Evolutionary conservation across 2,888 invertebrate genomes (phyloP), one percentile per base, ranked within the genome.

Genomic region (Zeuzera pyrina): DNA sequence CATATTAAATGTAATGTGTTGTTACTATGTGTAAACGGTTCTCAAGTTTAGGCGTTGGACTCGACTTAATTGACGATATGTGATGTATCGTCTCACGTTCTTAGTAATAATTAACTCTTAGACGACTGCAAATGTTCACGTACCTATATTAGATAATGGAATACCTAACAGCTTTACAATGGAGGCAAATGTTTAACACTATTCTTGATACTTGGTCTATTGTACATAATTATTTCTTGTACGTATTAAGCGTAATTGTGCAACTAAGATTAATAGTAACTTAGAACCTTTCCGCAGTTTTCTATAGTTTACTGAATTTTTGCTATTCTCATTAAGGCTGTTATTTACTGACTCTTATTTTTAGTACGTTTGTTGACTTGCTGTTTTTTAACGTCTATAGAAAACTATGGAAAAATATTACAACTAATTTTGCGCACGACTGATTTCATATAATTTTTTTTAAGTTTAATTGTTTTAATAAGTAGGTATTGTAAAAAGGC

Each of bases 141-240:
- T 49, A 53, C 45, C 46, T 54, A 57, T 50, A 33, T 29, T 45
- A 45, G 39, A 41, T 60, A 59, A 50, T 55, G 52, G 59, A 63
- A 13, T 25, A 25, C 25, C 25, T 25, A 25, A 25, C 10, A 12
- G 25, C 25, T 25, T 25, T 25, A 25, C 25, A 25, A 44, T 43
- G 39, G 50, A 60, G 50, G 55, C 57, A 62, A 51, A 59, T 51
- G 47, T 41, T 43, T 43, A 43, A 40, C 34, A 31, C 39, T 78
- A 81, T 77, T 81, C 77, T 81, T 81, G 79, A 79, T 79, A 81
- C 70, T 62, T 49, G 47, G 45, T 52, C 73, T 77, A 62, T 73
- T 79, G 76, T 78, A 73, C 57, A 77, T 73, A 73, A 35, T 31
- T 33, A 41, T 57, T 60, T 67, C 64, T 67, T 62, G 57, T 57